Conservation (phyloP, 23 tunicate genomes). For the Halocynthia roretzi region DNA sequence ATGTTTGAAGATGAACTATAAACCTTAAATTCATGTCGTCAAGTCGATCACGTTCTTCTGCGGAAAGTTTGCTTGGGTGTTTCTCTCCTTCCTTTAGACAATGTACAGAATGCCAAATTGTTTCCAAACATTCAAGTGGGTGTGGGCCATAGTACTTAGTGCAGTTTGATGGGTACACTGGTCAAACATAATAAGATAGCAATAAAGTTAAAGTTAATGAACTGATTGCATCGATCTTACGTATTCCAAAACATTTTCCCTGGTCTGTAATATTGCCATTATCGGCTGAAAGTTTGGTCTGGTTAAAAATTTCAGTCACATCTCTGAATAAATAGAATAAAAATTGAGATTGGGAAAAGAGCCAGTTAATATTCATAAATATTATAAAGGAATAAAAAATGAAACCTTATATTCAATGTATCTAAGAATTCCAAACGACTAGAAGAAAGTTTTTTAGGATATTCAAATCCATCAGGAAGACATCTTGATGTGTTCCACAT, state of each 20-base stretch:
- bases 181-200: background rate
- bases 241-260: constrained; percentile 7
- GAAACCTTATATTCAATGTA: constrained; percentile 14
- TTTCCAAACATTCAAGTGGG: constrained; percentile 6
- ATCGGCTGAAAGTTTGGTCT: constrained; percentile 9
- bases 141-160: constrained; percentile 11
- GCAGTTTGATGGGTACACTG: constrained; percentile 3
- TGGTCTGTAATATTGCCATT: constrained; percentile 12
- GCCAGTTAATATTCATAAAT: background rate
- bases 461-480: constrained; percentile 18
- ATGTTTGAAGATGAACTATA: background rate
- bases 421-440: constrained; percentile 2
- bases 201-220: background rate
- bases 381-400: background rate
- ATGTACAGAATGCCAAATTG: constrained; percentile 2
- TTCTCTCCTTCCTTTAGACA: background rate
- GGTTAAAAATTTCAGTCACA: background rate
- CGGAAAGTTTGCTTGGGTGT: background rate
- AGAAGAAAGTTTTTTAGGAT: constrained; percentile 27
- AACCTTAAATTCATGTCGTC: background rate
- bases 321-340: background rate
- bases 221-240: background rate
- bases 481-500: constrained; percentile 24
- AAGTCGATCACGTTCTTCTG: background rate
- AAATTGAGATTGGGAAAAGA: background rate